Evolutionary conservation across 2,888 invertebrate species (phyloP).

Genomic region (Torymus aiolomorphi): DNA sequence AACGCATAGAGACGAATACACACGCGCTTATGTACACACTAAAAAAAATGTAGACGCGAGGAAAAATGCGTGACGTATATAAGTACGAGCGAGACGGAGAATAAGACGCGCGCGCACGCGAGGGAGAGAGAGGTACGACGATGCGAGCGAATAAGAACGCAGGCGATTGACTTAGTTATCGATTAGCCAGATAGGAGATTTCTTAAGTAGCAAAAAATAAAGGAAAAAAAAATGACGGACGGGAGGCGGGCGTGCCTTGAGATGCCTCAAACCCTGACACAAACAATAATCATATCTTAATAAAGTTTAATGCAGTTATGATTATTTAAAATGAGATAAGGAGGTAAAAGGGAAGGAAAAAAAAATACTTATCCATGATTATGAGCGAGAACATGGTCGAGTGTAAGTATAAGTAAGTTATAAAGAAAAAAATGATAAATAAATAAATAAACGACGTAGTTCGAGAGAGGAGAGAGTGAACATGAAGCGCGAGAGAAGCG

Average conservation of each 20-base stretch:
- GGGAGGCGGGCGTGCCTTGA: constrained; percentile 71
- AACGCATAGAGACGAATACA: constrained; percentile 44
- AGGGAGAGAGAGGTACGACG: not conserved
- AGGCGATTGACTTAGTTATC: constrained; percentile 53
- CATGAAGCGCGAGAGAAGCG: not conserved
- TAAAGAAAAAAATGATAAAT: not conserved
- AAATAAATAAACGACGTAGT: constrained; percentile 33
- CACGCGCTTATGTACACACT: constrained; percentile 26
- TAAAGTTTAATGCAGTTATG: constrained; percentile 58
- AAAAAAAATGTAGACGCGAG: constrained; percentile 31
- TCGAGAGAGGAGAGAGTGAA: constrained; percentile 2
- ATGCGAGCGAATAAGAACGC: not conserved
- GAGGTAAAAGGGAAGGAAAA: not conserved
- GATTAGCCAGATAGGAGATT: constrained; percentile 52
- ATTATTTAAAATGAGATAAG: constrained; percentile 34
- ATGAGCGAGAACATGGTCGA: constrained; percentile 23
- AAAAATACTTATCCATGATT: constrained; percentile 53
- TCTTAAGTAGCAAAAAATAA: constrained; percentile 36
- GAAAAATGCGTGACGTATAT: constrained; percentile 5
- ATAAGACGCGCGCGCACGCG: not conserved
- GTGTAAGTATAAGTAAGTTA: constrained; percentile 24
- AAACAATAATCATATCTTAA: constrained; percentile 72
- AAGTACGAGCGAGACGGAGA: not conserved
- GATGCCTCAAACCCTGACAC: constrained; percentile 70
- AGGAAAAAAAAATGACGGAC: constrained; percentile 52